These are phyloP conservation scores for Epizoanthus scotinus DNA, from an alignment of 92 coral and sea anemone genomes.

Conservation along the genomic window DNA sequence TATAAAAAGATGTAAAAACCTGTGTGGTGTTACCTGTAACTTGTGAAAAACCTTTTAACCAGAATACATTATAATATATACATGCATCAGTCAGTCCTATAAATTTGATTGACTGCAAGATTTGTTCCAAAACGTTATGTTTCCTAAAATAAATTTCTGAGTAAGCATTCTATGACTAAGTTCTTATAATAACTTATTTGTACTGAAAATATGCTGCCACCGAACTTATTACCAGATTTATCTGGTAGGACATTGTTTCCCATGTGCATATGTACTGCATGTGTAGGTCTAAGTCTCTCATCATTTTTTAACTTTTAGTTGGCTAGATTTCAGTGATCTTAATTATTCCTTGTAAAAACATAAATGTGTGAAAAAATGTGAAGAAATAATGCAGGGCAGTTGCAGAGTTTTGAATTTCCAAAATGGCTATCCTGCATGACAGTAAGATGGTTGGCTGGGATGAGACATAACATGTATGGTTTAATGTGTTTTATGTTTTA, in stretches of 20 bases:
- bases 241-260: constrained; percentile 15
- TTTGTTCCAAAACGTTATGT: constrained; percentile 9
- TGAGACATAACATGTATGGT: constrained; percentile 12
- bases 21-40: too few species aligned
- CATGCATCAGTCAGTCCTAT: constrained; percentile 12
- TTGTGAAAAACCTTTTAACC: too few species aligned
- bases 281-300: constrained; percentile 12
- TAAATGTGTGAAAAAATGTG: constrained; percentile 9
- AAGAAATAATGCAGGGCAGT: not conserved
- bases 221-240: not conserved
- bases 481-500: constrained; percentile 16
- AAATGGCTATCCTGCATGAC: constrained; percentile 14
- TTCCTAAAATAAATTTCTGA: constrained; percentile 3
- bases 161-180: constrained; percentile 14
- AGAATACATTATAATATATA: not conserved
- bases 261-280: not conserved
- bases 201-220: constrained; percentile 4
- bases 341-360: constrained; percentile 5
- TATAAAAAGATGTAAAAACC: too few species aligned
- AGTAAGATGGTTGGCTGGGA: constrained; percentile 11
- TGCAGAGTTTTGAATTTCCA: not conserved
- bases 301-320: not conserved
- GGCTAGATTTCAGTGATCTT: constrained; percentile 3
- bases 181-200: constrained; percentile 11
- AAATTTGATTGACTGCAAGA: constrained; percentile 8